Conservation (phyloP, 2,888 invertebrate species). For the Noctuana brunneofusca region DNA sequence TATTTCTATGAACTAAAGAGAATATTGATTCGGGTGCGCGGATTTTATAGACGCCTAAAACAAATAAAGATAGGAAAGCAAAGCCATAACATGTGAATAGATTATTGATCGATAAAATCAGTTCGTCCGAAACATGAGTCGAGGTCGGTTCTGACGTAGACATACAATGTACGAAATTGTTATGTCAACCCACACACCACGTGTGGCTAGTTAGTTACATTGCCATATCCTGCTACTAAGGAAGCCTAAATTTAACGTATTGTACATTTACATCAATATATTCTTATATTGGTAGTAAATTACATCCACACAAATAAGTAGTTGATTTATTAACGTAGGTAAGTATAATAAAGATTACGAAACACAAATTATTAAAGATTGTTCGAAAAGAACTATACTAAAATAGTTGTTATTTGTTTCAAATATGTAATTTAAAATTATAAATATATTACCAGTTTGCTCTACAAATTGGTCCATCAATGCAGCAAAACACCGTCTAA, state of each 20-base stretch:
- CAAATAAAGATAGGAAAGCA: conserved; percentile 30
- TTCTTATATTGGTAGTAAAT: neutral
- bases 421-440: too few relatives aligned
- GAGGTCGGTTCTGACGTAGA: conserved; percentile 60
- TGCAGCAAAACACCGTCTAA: too few relatives aligned
- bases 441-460: too few relatives aligned
- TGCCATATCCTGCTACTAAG: conserved; percentile 35
- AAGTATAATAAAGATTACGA: too few relatives aligned
- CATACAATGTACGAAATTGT: conserved; percentile 45
- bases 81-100: conserved; percentile 44
- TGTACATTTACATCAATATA: neutral
- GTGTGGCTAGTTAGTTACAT: conserved; percentile 9
- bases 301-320: too few relatives aligned
- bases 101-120: conserved; percentile 52
- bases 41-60: conserved; percentile 22
- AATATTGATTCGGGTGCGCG: conserved; percentile 8
- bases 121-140: conserved; percentile 40
- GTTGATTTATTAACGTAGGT: too few relatives aligned
- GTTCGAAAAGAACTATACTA: too few relatives aligned
- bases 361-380: too few relatives aligned
- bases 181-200: conserved; percentile 44
- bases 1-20: conserved; percentile 3
- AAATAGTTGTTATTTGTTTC: too few relatives aligned
- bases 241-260: conserved; percentile 44
- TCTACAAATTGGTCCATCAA: too few relatives aligned